Evolutionary conservation across 2,113 vertebrate species (phyloP).

Genomic region (Gobio gobio): DNA sequence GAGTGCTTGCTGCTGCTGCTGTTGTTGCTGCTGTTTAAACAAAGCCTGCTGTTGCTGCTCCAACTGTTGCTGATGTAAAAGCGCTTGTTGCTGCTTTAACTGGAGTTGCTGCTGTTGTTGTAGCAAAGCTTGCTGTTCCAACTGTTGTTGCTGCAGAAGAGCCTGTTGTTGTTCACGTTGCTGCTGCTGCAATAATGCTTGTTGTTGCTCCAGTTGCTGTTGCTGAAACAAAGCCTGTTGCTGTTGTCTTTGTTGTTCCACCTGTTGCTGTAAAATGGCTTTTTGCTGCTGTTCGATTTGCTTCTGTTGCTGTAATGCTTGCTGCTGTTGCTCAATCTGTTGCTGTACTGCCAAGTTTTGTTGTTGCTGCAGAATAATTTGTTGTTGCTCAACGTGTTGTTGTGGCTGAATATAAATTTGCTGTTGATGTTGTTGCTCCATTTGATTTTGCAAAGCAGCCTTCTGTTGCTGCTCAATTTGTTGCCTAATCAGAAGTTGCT

Average conservation of each 20-base stretch:
- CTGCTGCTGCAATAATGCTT: conserved; percentile 65
- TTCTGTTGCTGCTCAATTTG: conserved; percentile 60
- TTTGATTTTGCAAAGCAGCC: conserved; percentile 56
- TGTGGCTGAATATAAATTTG: conserved; percentile 63
- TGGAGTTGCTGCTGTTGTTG: conserved; percentile 64
- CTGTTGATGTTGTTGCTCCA: conserved; percentile 67
- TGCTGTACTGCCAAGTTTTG: conserved; percentile 40
- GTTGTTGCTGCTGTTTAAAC: conserved; percentile 52
- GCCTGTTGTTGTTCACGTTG: conserved; percentile 40
- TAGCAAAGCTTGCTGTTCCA: conserved; percentile 52
- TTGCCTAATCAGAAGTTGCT: conserved; percentile 60
- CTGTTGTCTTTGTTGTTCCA: conserved; percentile 50
- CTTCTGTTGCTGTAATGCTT: conserved; percentile 66
- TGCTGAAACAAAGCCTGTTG: conserved; percentile 66
- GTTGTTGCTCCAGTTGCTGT: conserved; percentile 66
- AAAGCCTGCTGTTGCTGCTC: conserved; percentile 58
- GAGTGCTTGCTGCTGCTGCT: conserved; percentile 52
- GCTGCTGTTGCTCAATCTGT: conserved; percentile 60
- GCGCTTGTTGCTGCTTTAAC: conserved; percentile 56
- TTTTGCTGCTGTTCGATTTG: conserved; percentile 66
- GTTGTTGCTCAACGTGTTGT: conserved; percentile 48
- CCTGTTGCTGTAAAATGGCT: conserved; percentile 50
- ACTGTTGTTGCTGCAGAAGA: conserved; percentile 63
- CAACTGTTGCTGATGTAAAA: conserved; percentile 65
- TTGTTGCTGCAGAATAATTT: conserved; percentile 51